phyloP scores from a whole-genome alignment of 2,797 vertebrate species.

The Acipenser transmontanus region DNA sequence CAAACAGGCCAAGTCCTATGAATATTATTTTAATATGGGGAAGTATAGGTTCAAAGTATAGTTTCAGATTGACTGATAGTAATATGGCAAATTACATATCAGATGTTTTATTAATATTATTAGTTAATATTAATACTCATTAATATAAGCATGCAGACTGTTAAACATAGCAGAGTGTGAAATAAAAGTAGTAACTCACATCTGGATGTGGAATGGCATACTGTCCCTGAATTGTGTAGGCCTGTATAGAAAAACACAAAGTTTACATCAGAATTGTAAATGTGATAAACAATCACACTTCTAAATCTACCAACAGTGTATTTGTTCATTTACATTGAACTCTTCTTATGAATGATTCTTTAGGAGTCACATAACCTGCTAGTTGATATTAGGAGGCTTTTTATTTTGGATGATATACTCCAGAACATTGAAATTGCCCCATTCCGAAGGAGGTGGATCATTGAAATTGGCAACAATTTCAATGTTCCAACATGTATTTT shows the following conservation, averaged over 20 bases:
- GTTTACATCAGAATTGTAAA: too few species aligned
- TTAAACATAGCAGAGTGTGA: slow-evolving; percentile 34
- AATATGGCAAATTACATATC: slow-evolving; percentile 45
- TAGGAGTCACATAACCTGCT: too few species aligned
- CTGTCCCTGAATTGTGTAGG: slow-evolving; percentile 99
- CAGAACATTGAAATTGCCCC: too few species aligned
- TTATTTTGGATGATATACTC: too few species aligned
- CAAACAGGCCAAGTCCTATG: slow-evolving; percentile 77
- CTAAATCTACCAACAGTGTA: too few species aligned
- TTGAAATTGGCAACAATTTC: too few species aligned
- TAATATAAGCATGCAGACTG: slow-evolving; percentile 61
- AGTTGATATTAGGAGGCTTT: too few species aligned
- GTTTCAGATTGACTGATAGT: slow-evolving; percentile 52
- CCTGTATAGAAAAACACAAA: slow-evolving; percentile 58
- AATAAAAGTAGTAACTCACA: slow-evolving; percentile 74
- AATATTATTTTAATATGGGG: slow-evolving; percentile 49
- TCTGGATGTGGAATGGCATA: slow-evolving; percentile 98
- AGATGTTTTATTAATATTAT: slow-evolving; percentile 68
- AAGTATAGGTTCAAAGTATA: slow-evolving; percentile 51
- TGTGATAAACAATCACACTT: too few species aligned
- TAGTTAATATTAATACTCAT: slow-evolving; percentile 79
- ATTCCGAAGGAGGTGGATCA: too few species aligned
- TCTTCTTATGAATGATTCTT: too few species aligned
- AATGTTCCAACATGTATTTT: too few species aligned
- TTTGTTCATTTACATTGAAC: too few species aligned